Conservation (phyloP, 2,888 invertebrate genomes). For the Callimorpha dominula region DNA sequence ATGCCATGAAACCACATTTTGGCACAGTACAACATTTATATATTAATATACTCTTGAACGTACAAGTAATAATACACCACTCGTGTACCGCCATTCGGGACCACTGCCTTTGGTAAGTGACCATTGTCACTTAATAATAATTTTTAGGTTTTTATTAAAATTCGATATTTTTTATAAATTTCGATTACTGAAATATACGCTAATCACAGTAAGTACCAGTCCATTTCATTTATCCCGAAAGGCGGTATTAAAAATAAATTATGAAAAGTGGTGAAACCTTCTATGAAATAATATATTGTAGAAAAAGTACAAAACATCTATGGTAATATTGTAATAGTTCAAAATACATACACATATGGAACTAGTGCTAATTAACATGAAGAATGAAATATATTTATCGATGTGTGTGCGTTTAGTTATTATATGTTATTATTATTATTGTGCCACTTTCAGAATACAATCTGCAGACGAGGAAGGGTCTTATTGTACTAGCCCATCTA, state of each 20-base stretch:
- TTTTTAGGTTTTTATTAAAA: not conserved
- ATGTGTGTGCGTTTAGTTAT: slow-evolving; percentile 22
- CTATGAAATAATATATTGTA: slow-evolving; percentile 21
- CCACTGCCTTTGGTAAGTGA: not conserved
- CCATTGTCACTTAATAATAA: no score
- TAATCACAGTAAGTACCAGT: not conserved
- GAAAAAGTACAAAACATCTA: slow-evolving; percentile 46
- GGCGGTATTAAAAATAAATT: not conserved
- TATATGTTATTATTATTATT: not conserved
- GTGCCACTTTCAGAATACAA: not conserved
- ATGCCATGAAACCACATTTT: not conserved
- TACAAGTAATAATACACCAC: not conserved
- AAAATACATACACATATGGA: slow-evolving; percentile 14
- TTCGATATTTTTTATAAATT: not conserved
- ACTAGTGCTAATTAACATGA: slow-evolving; percentile 16
- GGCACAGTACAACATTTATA: slow-evolving; percentile 8
- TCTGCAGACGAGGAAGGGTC: not conserved
- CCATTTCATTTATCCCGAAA: not conserved
- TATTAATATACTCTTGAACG: not conserved
- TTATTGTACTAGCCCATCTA: not conserved
- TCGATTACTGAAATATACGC: not conserved
- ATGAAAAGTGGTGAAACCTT: not conserved
- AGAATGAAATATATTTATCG: slow-evolving; percentile 15
- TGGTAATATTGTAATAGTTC: slow-evolving; percentile 19
- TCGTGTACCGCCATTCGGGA: not conserved